These are phyloP conservation scores for Plectropomus leopardus DNA, from an alignment of 2,113 vertebrate species.

Conservation along the genomic window DNA sequence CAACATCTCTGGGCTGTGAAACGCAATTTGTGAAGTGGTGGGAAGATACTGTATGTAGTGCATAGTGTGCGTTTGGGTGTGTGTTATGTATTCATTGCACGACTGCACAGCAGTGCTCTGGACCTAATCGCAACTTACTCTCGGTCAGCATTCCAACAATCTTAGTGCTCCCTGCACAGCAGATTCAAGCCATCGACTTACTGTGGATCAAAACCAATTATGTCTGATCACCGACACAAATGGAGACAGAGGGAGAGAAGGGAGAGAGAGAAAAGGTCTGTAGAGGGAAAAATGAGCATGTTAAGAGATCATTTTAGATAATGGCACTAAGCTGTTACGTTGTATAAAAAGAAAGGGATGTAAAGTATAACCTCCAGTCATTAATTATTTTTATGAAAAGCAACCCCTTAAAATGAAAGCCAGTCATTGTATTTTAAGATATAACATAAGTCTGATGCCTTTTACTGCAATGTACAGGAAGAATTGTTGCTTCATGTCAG, in stretches of 20 bases:
- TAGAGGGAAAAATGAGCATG: constrained; percentile 4
- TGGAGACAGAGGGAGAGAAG: constrained; percentile 35
- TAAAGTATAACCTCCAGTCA: constrained; percentile 17
- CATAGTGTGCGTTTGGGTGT: constrained; percentile 27
- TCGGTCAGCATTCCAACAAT: constrained; percentile 58
- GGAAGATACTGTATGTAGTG: constrained; percentile 18
- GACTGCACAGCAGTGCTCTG: constrained; percentile 47
- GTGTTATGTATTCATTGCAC: constrained; percentile 51
- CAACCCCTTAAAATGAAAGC: not conserved
- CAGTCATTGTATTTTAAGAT: not conserved
- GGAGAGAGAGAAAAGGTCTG: constrained; percentile 9
- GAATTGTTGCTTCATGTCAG: not conserved
- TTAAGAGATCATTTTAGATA: constrained; percentile 32
- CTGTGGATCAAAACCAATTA: constrained; percentile 74
- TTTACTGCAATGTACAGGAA: not conserved
- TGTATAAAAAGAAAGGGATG: constrained; percentile 24
- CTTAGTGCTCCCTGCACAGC: constrained; percentile 39
- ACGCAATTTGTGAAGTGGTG: constrained; percentile 29
- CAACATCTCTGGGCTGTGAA: constrained; percentile 18
- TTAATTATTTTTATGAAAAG: constrained; percentile 14
- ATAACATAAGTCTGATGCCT: not conserved
- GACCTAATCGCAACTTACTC: constrained; percentile 61
- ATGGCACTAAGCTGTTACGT: constrained; percentile 12
- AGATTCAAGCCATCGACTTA: constrained; percentile 62
- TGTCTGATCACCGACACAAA: constrained; percentile 61